A percentile compares a stretch with the other conserved stretches of the same genome.
Evolutionary conservation across 2,113 vertebrate species (phyloP).

Genomic region (Chloroceryle aenea): DNA sequence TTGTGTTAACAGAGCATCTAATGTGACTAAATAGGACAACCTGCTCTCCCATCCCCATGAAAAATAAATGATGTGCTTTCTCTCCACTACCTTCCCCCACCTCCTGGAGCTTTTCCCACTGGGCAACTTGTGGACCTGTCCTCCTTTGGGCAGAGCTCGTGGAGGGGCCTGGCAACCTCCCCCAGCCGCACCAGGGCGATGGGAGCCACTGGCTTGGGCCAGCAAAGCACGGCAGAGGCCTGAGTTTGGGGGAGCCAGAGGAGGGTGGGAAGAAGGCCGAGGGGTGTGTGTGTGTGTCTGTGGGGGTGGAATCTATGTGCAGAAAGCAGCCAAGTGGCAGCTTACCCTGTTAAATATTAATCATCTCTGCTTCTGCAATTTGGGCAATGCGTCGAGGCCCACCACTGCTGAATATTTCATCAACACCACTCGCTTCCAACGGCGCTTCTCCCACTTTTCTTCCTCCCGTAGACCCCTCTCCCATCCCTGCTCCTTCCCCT

Average conservation of each 20-base stretch:
- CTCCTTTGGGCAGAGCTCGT: neutral
- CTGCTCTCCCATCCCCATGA: conserved; percentile 73
- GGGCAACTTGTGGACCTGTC: neutral
- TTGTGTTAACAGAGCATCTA: conserved; percentile 82
- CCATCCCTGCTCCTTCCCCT: neutral
- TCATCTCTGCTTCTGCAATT: conserved; percentile 78
- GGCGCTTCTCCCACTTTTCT: conserved; percentile 65
- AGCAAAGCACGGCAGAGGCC: neutral
- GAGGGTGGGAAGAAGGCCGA: neutral
- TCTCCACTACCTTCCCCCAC: conserved; percentile 23
- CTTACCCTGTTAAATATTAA: conserved; percentile 80
- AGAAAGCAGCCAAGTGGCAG: conserved; percentile 78
- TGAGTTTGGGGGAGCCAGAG: neutral
- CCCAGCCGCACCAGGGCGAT: neutral
- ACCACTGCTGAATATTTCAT: conserved; percentile 82
- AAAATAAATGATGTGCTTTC: conserved; percentile 75
- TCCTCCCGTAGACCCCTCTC: neutral
- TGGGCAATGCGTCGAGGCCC: conserved; percentile 74
- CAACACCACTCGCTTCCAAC: conserved; percentile 72
- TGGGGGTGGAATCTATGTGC: conserved; percentile 56
- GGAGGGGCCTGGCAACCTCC: neutral
- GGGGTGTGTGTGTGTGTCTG: neutral
- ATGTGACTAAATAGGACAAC: conserved; percentile 82
- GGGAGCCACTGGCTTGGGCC: neutral
- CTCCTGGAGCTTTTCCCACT: neutral